A percentile compares a stretch with the other conserved stretches of the same genome.
phyloP scores from a whole-genome alignment of 2,888 invertebrate species.

The Folsomia manolachei region DNA sequence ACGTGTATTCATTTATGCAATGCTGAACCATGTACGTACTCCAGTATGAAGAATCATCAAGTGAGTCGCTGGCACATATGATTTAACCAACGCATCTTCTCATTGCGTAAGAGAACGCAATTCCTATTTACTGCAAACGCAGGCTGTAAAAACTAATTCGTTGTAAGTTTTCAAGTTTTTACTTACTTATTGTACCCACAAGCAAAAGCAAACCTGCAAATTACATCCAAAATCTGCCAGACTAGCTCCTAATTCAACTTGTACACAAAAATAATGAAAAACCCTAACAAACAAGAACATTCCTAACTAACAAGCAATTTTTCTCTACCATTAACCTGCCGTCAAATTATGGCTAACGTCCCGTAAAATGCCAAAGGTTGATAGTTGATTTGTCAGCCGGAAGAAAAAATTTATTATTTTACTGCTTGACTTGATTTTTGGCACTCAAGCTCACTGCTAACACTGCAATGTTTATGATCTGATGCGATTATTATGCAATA shows the following conservation, averaged over 20 bases:
- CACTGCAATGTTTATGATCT: too few species aligned
- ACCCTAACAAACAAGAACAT: not conserved
- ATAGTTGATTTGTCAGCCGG: constrained; percentile 5
- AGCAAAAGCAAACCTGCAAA: not conserved
- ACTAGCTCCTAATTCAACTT: not conserved
- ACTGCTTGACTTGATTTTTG: constrained; percentile 6
- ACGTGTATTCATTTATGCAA: constrained; percentile 17
- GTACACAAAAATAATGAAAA: not conserved
- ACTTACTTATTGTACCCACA: too few species aligned
- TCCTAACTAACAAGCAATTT: not conserved
- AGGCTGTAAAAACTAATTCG: not conserved
- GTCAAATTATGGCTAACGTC: not conserved
- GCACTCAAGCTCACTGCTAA: too few species aligned
- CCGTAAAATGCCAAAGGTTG: not conserved
- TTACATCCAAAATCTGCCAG: not conserved
- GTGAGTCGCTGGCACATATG: not conserved
- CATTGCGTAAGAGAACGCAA: not conserved
- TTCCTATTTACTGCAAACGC: not conserved
- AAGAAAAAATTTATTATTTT: too few species aligned
- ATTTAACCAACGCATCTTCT: not conserved
- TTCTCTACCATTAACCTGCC: not conserved
- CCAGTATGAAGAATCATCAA: not conserved
- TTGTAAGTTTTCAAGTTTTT: not conserved
- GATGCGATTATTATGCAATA: not conserved
- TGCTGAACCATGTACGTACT: too few species aligned